Evolutionary conservation across 2,888 invertebrate species (phyloP).

Genomic region (Clusia tigrina): DNA sequence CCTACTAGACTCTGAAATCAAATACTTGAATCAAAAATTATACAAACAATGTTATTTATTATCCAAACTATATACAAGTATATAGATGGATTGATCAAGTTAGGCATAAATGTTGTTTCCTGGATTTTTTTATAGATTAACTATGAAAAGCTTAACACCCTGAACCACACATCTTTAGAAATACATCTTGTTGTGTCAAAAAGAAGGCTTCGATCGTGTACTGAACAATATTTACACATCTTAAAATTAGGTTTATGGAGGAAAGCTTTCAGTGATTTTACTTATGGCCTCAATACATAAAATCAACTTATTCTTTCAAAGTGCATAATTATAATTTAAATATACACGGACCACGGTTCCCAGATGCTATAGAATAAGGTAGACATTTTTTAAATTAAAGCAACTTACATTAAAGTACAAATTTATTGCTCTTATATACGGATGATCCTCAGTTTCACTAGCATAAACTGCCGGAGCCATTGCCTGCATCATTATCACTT

Average conservation of each 20-base stretch:
- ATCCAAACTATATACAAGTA: neutral
- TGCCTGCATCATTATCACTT: slow-evolving; percentile 73
- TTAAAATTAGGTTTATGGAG: too few species aligned
- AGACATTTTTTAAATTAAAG: neutral
- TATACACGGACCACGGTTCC: too few species aligned
- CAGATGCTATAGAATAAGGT: neutral
- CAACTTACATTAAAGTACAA: slow-evolving; percentile 58
- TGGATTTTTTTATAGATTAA: neutral
- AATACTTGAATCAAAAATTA: neutral
- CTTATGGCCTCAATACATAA: too few species aligned
- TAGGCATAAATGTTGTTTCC: neutral
- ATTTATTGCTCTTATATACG: slow-evolving; percentile 58
- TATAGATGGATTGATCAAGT: neutral
- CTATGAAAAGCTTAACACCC: too few species aligned
- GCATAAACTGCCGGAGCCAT: slow-evolving; percentile 76
- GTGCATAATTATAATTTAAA: too few species aligned
- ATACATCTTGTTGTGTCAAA: too few species aligned
- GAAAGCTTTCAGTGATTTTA: too few species aligned
- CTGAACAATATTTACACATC: too few species aligned
- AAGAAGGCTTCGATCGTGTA: too few species aligned
- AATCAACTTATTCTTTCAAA: too few species aligned
- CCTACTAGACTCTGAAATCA: slow-evolving; percentile 57
- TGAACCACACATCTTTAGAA: too few species aligned
- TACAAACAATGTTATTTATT: neutral
- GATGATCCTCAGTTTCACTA: slow-evolving; percentile 58